These are phyloP conservation scores for Vanessa atalanta DNA, from an alignment of 1,140 invertebrate genomes.

Conservation along the genomic window DNA sequence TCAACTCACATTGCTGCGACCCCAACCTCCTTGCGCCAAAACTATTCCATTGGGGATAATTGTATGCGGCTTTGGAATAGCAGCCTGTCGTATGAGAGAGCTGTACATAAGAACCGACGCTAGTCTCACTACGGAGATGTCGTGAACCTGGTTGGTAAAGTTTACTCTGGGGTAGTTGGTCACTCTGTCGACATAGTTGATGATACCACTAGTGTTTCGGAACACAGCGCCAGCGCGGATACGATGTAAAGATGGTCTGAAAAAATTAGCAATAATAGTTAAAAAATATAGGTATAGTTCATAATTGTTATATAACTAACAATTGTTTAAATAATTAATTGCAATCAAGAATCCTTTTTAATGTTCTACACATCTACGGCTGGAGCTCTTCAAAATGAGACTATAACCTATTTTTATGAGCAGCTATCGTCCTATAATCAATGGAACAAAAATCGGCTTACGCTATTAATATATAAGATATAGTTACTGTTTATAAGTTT, in stretches of 20 bases:
- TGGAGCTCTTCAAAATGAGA: no score
- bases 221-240: neutral
- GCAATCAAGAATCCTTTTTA: no score
- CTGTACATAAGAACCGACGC: neutral
- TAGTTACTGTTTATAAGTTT: neutral
- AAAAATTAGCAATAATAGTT: no score
- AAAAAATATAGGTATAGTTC: no score
- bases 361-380: no score
- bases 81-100: neutral
- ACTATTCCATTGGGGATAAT: neutral
- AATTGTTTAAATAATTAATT: no score
- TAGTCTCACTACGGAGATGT: neutral
- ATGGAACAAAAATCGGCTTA: no score
- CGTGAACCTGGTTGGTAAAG: no score
- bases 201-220: neutral
- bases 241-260: neutral
- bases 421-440: no score
- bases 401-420: no score
- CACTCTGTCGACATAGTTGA: constrained; percentile 8
- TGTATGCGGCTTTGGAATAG: neutral
- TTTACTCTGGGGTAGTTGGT: neutral
- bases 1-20: neutral
- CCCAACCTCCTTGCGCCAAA: constrained; percentile 6
- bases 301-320: no score
- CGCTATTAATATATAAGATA: no score